phyloP scores from a whole-genome alignment of 2,113 vertebrate species.

The Spheniscus mendiculus region DNA sequence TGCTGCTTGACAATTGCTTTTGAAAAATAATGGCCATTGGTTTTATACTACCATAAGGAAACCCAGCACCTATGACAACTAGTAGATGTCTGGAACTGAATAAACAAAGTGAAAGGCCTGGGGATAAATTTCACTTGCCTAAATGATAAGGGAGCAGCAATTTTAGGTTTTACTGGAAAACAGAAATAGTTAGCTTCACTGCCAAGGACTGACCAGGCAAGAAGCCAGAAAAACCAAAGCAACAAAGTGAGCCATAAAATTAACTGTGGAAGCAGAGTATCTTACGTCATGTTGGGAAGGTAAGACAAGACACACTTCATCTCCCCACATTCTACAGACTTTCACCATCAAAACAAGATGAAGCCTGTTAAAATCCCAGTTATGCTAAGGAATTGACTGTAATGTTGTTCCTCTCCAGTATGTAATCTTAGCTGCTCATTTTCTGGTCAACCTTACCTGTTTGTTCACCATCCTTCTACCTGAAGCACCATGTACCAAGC shows the following conservation, averaged over 20 bases:
- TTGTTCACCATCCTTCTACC: fast-evolving
- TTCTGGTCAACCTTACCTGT: neutral
- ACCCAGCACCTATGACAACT: neutral
- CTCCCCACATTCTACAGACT: neutral
- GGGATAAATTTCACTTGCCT: neutral
- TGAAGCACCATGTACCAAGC: neutral
- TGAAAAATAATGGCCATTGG: neutral
- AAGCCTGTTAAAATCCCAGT: neutral
- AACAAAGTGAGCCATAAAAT: neutral
- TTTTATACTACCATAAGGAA: neutral
- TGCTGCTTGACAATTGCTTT: neutral
- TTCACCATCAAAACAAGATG: neutral
- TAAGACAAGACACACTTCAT: neutral
- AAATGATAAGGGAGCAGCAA: neutral
- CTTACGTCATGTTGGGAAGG: neutral
- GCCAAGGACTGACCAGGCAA: neutral
- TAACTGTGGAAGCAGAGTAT: neutral
- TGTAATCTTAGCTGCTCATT: neutral
- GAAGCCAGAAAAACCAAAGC: neutral
- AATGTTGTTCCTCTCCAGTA: neutral
- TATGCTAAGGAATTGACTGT: neutral
- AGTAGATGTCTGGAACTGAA: neutral
- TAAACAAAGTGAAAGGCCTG: neutral
- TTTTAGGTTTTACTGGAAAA: neutral
- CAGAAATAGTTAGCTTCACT: neutral